These are phyloP conservation scores for Druon quercuslanigerum DNA, from an alignment of 1,140 invertebrate genomes.

Conservation along the genomic window DNA sequence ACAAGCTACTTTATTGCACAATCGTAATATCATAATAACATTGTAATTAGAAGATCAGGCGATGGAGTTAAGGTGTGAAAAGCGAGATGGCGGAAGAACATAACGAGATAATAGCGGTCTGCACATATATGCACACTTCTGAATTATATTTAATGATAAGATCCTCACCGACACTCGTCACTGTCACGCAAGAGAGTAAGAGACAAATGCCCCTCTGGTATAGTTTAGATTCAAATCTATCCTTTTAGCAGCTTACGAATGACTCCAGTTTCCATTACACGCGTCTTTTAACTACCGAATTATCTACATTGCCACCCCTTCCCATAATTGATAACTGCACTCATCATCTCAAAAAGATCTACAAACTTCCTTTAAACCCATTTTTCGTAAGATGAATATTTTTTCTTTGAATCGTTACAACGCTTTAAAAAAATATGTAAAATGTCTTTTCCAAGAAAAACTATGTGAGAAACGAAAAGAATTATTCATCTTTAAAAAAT, in stretches of 20 bases:
- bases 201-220: constrained; percentile 34
- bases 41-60: constrained; percentile 53
- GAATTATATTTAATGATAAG: constrained; percentile 47
- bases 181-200: constrained; percentile 45
- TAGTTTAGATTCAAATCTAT: constrained; percentile 20
- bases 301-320: background rate
- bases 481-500: no score
- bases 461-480: no score
- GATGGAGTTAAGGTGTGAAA: constrained; percentile 54
- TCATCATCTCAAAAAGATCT: no score
- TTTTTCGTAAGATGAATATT: no score
- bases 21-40: constrained; percentile 43
- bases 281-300: constrained; percentile 6
- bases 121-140: constrained; percentile 46
- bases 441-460: no score
- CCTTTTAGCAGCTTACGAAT: constrained; percentile 5
- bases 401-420: no score
- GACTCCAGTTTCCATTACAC: constrained; percentile 33
- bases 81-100: constrained; percentile 50
- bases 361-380: no score
- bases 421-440: no score
- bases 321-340: background rate
- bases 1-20: constrained; percentile 24
- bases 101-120: constrained; percentile 55
- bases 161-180: constrained; percentile 44